phyloP scores from a whole-genome alignment of 2,888 invertebrate genomes.

The Eristalis tenax region DNA sequence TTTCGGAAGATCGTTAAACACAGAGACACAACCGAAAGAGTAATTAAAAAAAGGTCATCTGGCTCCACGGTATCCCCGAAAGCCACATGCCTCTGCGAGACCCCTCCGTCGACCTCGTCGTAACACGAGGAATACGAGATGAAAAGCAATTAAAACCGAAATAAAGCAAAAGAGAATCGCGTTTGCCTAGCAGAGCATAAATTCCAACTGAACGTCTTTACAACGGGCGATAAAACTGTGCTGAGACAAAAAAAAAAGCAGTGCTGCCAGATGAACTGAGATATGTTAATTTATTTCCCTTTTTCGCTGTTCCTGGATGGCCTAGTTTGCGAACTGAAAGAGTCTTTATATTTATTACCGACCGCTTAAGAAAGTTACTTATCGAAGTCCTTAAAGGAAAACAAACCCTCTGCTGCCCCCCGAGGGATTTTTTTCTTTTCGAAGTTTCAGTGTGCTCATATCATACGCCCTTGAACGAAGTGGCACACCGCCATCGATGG shows the following conservation, averaged over 20 bases:
- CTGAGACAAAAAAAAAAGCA: neutral
- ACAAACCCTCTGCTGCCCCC: neutral
- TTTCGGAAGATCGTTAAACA: constrained; percentile 23
- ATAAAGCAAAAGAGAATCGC: constrained; percentile 43
- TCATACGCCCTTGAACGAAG: neutral
- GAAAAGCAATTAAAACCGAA: constrained; percentile 48
- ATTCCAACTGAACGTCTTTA: constrained; percentile 21
- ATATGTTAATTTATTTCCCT: constrained; percentile 42
- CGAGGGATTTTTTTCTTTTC: neutral
- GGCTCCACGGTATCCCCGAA: constrained; percentile 24
- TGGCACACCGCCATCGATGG: no score
- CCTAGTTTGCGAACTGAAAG: constrained; percentile 32
- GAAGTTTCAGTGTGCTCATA: neutral
- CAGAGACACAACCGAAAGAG: neutral
- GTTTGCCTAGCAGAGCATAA: constrained; percentile 57
- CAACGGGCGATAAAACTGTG: constrained; percentile 23
- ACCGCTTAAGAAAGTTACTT: neutral
- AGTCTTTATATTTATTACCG: constrained; percentile 25
- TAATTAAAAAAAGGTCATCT: constrained; percentile 37
- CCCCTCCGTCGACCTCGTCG: neutral
- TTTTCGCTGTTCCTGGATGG: neutral
- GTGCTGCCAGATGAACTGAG: constrained; percentile 57
- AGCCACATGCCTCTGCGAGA: neutral
- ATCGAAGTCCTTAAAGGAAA: neutral
- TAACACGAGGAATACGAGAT: constrained; percentile 23